Evolutionary conservation across 2,113 vertebrate genomes (phyloP).

Genomic region (Phrynosoma platyrhinos): DNA sequence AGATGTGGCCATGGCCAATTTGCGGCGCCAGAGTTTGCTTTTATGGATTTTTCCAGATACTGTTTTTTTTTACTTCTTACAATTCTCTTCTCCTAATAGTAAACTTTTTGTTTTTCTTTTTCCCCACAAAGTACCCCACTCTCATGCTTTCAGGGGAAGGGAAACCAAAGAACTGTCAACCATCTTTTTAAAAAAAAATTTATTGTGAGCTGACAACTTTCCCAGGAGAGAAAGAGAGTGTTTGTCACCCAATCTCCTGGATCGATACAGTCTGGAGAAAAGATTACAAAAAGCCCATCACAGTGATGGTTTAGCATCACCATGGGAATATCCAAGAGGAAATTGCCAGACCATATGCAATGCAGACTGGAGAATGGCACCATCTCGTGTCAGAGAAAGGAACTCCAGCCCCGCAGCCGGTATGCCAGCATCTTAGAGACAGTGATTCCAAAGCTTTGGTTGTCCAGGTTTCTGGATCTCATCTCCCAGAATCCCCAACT

Average conservation of each 20-base stretch:
- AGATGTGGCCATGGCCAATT: no score
- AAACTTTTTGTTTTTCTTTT: no score
- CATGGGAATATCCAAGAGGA: no score
- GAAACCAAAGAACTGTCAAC: not conserved
- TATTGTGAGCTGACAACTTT: not conserved
- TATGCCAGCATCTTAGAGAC: no score
- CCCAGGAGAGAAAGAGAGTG: no score
- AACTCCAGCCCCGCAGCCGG: not conserved
- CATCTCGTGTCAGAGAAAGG: not conserved
- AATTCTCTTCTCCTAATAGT: no score
- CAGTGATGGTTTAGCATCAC: not conserved
- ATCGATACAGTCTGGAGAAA: not conserved
- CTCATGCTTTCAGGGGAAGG: not conserved
- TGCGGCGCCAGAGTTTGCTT: not conserved
- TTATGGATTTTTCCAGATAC: not conserved
- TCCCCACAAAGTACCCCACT: no score
- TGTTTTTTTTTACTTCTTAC: not conserved
- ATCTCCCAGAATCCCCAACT: no score
- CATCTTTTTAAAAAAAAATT: not conserved
- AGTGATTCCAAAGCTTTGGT: no score
- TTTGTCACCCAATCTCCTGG: not conserved
- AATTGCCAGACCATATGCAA: no score
- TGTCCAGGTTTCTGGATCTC: no score
- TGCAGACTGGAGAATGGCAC: not conserved
- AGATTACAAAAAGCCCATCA: not conserved